Percentiles rank a stretch among this genome's conserved stretches.
Conservation (phyloP, 2,113 vertebrate genomes). For the Nesoenas mayeri region DNA sequence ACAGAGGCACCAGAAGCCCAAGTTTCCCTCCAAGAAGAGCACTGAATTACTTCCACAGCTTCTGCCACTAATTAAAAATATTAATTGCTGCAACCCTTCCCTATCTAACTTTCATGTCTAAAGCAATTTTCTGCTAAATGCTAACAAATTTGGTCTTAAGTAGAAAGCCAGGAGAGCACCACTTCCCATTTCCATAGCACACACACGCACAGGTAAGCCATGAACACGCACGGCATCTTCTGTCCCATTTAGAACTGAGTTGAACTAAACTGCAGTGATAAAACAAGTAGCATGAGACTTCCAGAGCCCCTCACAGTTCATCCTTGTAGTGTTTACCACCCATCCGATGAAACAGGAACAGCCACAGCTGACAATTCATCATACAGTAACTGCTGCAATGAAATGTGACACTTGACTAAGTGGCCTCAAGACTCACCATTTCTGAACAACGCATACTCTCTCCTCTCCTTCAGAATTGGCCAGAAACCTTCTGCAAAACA, state of each 20-base stretch:
- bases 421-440: neutral
- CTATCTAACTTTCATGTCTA: neutral
- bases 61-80: neutral
- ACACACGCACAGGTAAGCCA: neutral
- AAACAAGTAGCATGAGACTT: neutral
- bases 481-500: neutral
- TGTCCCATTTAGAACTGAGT: neutral
- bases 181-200: neutral
- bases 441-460: neutral
- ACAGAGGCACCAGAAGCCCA: neutral
- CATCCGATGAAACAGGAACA: neutral
- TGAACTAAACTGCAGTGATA: neutral
- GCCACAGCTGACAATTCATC: neutral
- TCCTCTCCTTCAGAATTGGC: neutral
- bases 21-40: neutral
- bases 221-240: neutral
- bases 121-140: neutral
- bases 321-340: neutral
- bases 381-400: fast-evolving
- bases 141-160: neutral
- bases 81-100: neutral
- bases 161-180: neutral
- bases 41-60: neutral
- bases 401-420: neutral
- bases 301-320: neutral